Evolutionary conservation across 1,140 invertebrate genomes (phyloP), one percentile per base, ranked within the genome.

Genomic region (Orchesella cincta): DNA sequence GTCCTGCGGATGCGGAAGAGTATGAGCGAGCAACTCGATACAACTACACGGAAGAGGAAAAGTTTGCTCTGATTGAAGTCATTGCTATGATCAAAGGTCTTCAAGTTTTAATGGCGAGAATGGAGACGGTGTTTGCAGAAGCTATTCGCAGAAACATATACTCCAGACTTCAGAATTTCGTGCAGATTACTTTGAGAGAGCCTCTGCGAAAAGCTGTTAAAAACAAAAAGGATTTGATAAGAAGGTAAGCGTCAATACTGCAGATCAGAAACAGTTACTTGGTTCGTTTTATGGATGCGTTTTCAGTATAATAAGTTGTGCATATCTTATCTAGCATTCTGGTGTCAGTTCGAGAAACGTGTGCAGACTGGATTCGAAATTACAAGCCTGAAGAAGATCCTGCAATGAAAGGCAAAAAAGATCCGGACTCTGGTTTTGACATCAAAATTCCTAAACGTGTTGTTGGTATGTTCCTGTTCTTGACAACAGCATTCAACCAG

Each of bases 81-180:
- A 98, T 99, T 82, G 96, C 97, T 0, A 99, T 99, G 97, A 98
- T 99, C 81, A 99, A 99, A 88, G 97, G 97, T 1, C 88, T 99
- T 12, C 98, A 99, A 87, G 94, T 98, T 36, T 86, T 99, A 52
- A 97, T 99, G 94, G 93, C 95, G 3, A 88, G 97, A 67, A 98
- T 99, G 91, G 98, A 99, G 88, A 96, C 95, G 0, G 95, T 98
- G 0, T 97, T 99, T 84, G 95, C 95, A 36, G 96, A 98, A 85
- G 95, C 97, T 0, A 98, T 99, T 54, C 87, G 96, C 36, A 87
- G 94, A 39, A 94, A 96, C 85, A 97, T 99, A 81, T 99, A 99
- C 87, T 92, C 96, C 0, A 96, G 98, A 84, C 87, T 99, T 46
- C 98, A 99, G 88, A 95, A 98, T 86, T 99, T 99, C 88, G 94